Evolutionary conservation across 2,888 invertebrate species (phyloP).

Genomic region (Patella ulyssiponensis): DNA sequence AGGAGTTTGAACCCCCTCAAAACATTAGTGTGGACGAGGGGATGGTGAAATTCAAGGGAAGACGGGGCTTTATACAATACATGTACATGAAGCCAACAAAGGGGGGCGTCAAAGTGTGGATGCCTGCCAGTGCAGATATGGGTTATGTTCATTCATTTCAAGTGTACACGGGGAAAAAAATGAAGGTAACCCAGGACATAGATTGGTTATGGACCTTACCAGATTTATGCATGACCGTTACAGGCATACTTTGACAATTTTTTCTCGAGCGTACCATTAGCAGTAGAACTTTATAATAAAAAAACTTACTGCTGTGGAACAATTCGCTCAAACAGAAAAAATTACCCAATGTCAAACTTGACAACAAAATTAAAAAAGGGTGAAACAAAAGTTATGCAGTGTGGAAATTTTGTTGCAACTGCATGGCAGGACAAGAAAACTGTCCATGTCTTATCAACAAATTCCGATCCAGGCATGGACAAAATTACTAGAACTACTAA

Average conservation of each 20-base stretch:
- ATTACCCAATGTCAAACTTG: no score
- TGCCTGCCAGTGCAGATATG: not conserved
- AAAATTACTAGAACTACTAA: no score
- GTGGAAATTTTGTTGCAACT: not conserved
- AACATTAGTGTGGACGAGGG: not conserved
- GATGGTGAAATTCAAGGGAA: not conserved
- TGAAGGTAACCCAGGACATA: not conserved
- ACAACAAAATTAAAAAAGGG: no score
- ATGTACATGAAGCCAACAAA: not conserved
- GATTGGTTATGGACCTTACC: not conserved
- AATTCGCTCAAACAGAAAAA: not conserved
- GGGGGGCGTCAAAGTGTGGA: not conserved
- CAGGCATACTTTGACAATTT: not conserved
- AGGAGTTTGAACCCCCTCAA: not conserved
- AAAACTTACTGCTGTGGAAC: not conserved
- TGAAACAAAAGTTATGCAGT: no score
- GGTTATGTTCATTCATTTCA: not conserved
- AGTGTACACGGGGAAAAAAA: not conserved
- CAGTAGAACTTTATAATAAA: not conserved
- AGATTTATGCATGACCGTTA: not conserved
- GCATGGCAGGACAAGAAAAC: slow-evolving; percentile 1
- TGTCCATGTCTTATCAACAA: not conserved
- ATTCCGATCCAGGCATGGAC: no score
- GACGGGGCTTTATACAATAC: no score
- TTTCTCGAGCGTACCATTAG: not conserved